A percentile compares a stretch with the other conserved stretches of the same genome.
Conservation (phyloP, 1,140 invertebrate species). For the Anagrus nilaparvatae region DNA sequence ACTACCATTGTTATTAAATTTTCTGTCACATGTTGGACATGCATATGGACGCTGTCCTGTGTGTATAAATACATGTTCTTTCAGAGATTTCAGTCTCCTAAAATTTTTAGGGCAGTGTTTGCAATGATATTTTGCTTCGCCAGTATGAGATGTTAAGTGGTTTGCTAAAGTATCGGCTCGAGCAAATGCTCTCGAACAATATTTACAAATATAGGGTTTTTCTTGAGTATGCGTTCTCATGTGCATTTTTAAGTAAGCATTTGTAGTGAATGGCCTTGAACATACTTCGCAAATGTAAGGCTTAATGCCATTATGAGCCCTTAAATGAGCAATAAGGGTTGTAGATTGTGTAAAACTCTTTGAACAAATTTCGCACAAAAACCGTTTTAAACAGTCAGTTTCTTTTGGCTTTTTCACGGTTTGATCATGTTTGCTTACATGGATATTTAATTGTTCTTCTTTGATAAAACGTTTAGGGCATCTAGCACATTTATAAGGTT, state of each 20-base stretch:
- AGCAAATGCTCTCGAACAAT: slow-evolving; percentile 42
- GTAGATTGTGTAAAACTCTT: slow-evolving; percentile 47
- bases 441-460: slow-evolving; percentile 40
- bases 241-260: slow-evolving; percentile 41
- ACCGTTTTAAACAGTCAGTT: slow-evolving; percentile 56
- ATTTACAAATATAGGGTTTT: slow-evolving; percentile 48
- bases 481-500: slow-evolving; percentile 39
- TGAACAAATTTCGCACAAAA: slow-evolving; percentile 55
- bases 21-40: slow-evolving; percentile 38
- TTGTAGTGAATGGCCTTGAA: slow-evolving; percentile 44
- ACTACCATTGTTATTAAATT: slow-evolving; percentile 41
- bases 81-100: slow-evolving; percentile 44
- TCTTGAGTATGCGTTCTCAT: slow-evolving; percentile 49
- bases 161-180: slow-evolving; percentile 41
- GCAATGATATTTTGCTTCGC: slow-evolving; percentile 54
- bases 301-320: slow-evolving; percentile 56
- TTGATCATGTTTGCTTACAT: slow-evolving; percentile 46
- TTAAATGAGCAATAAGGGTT: slow-evolving; percentile 39
- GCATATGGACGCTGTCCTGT: slow-evolving; percentile 47
- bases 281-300: slow-evolving; percentile 59
- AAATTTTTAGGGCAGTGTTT: slow-evolving; percentile 55
- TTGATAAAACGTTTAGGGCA: slow-evolving; percentile 42
- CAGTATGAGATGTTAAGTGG: slow-evolving; percentile 44
- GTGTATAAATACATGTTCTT: slow-evolving; percentile 53
- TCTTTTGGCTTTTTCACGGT: slow-evolving; percentile 44